Conservation (phyloP, 2,113 vertebrate species). For the Gadus macrocephalus region DNA sequence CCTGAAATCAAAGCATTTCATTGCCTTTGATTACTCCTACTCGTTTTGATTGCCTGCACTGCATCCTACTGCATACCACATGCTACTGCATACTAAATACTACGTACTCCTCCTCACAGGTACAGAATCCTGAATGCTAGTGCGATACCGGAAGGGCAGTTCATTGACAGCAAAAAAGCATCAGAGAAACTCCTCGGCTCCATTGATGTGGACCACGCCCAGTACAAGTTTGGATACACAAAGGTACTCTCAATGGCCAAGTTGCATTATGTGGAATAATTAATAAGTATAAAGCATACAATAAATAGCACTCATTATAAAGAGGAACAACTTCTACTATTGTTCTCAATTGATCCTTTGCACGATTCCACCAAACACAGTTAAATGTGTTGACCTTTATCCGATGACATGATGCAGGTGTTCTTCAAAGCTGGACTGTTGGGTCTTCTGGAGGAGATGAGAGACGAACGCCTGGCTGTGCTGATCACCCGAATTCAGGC, state of each 20-base stretch:
- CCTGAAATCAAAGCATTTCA: too few species aligned
- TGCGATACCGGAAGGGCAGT: conserved; percentile 80
- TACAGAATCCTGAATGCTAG: conserved; percentile 83
- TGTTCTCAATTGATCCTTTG: too few species aligned
- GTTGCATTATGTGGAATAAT: too few species aligned
- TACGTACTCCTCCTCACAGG: conserved; percentile 44
- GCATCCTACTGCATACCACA: too few species aligned
- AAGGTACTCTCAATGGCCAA: conserved; percentile 67
- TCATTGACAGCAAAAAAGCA: conserved; percentile 79
- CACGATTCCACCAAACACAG: not conserved
- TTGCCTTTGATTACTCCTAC: too few species aligned
- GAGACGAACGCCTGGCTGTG: conserved; percentile 78
- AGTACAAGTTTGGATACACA: conserved; percentile 82
- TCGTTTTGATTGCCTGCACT: too few species aligned
- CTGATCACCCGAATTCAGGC: conserved; percentile 79
- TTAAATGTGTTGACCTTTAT: not conserved
- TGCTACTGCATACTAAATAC: too few species aligned
- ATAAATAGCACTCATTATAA: too few species aligned
- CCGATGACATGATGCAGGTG: conserved; percentile 63
- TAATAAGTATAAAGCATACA: too few species aligned
- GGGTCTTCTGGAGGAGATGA: conserved; percentile 83
- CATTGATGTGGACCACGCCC: conserved; percentile 78
- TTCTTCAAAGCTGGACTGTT: conserved; percentile 88
- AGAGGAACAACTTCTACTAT: too few species aligned
- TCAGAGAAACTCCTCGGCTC: conserved; percentile 79